A percentile compares a stretch with the other conserved stretches of the same genome.
Conservation (phyloP, 2,888 invertebrate genomes). For the Anagyrus pseudococci region DNA sequence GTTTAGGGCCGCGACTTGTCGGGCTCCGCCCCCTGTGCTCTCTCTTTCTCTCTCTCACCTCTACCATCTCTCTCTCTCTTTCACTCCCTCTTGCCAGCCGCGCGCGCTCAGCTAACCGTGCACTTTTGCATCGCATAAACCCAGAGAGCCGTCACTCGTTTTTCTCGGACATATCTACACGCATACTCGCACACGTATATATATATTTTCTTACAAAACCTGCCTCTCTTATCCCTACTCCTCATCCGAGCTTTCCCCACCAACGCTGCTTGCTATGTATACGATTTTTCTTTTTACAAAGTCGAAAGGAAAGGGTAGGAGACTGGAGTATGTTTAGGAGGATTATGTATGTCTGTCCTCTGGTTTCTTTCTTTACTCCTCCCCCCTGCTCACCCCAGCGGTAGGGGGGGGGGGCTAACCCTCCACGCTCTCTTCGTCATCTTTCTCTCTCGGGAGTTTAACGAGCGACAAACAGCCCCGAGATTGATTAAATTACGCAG, state of each 20-base stretch:
- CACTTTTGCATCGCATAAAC: no score
- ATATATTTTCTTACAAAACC: no score
- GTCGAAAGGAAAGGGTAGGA: no score
- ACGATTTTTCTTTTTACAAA: not conserved
- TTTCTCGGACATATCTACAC: no score
- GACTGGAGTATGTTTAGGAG: not conserved
- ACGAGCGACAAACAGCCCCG: conserved; percentile 37
- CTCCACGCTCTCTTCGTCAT: not conserved
- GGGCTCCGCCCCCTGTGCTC: conserved; percentile 30
- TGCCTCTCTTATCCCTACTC: no score
- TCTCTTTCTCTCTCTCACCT: not conserved
- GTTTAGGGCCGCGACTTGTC: conserved; percentile 18
- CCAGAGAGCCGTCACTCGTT: no score
- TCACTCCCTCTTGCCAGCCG: no score
- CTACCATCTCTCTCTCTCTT: no score
- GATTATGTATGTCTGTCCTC: not conserved
- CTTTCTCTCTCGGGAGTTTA: conserved; percentile 23
- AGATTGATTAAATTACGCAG: conserved; percentile 39
- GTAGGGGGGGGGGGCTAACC: no score
- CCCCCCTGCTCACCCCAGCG: no score
- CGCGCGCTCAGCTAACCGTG: no score
- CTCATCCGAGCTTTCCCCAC: not conserved
- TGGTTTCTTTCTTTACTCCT: not conserved
- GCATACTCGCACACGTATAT: no score
- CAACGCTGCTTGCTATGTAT: not conserved